Base-by-base conservation (phyloP, 2,113 vertebrate species). In the Albula goreensis region DNA sequence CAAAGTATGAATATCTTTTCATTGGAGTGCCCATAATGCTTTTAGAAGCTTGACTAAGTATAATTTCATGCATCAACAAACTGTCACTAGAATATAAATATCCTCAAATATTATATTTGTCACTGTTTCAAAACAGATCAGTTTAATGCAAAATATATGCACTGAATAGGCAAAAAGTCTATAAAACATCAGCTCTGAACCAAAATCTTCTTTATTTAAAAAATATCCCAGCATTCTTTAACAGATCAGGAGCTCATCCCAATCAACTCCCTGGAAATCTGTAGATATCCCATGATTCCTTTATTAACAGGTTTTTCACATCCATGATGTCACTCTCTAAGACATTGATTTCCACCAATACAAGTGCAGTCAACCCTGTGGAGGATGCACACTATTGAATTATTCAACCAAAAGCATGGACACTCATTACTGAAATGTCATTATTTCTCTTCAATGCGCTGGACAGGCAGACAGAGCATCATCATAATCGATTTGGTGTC, bases 381-480 rank as follows among this genome's bases (percentile, higher is more conserved):
- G 77, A 41, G 31, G 31, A 74, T 66, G 50, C 50, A 83, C 57
- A 53, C 78, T 25, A 86, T 83, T 93, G 88, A 94, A 94, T 94
- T 92, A 94, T 93, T 92, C 87, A 92, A 86, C 88, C 86, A 78
- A 78, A 88, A 91, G 89, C 87, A 90, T 89, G 86, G 88, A 81
- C 88, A 87, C 82, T 91, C 90, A 94, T 94, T 91, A 91, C 92
- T 93, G 91, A 91, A 81, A 90, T 89, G 88, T 93, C 89, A 90
- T 86, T 88, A 83, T 86, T 87, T 83, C 74, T 83, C 74, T 70
- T 88, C 89, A 66, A 63, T 89, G 90, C 80, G 51, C 89, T 51
- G 50, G 87, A 78, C 60, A 85, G 87, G 85, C 86, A 88, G 87
- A 94, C 86, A 89, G 87, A 93, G 93, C 90, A 92, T 89, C 89